Conservation (phyloP, 2,113 vertebrate species). For the Larimichthys crocea region DNA sequence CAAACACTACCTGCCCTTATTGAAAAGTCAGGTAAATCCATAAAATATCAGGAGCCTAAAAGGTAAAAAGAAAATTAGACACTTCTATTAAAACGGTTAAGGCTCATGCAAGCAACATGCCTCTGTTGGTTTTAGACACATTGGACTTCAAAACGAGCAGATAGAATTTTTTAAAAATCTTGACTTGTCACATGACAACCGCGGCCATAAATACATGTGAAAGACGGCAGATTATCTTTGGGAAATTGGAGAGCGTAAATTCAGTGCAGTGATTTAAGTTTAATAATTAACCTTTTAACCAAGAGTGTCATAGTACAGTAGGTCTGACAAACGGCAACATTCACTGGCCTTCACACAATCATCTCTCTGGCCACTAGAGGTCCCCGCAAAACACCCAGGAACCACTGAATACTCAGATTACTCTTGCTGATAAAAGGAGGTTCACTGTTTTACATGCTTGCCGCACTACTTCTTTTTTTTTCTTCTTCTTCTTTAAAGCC, state of each 20-base stretch:
- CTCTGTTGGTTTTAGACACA: not conserved
- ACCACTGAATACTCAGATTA: slow-evolving; percentile 1
- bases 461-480: slow-evolving; percentile 53
- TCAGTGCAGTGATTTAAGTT: slow-evolving; percentile 50
- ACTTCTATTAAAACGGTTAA: slow-evolving; percentile 13
- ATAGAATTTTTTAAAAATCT: too few species aligned
- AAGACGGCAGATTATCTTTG: slow-evolving; percentile 19
- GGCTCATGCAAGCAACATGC: not conserved
- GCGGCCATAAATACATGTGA: slow-evolving; percentile 1
- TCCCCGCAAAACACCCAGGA: slow-evolving; percentile 51
- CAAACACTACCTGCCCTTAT: not conserved
- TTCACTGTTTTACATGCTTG: slow-evolving; percentile 62
- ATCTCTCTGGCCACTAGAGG: slow-evolving; percentile 69
- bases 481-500: slow-evolving; percentile 56
- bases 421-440: slow-evolving; percentile 34
- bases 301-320: slow-evolving; percentile 33
- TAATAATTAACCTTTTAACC: slow-evolving; percentile 37
- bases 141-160: not conserved
- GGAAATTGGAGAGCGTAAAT: slow-evolving; percentile 11
- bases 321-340: slow-evolving; percentile 55
- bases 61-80: slow-evolving; percentile 20
- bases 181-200: not conserved
- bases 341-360: slow-evolving; percentile 65
- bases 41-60: slow-evolving; percentile 10
- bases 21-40: slow-evolving; percentile 1